Percentiles rank a stretch among this genome's conserved stretches.
Conservation (phyloP, 2,888 invertebrate species). For the Cerceris ruficornis region DNA sequence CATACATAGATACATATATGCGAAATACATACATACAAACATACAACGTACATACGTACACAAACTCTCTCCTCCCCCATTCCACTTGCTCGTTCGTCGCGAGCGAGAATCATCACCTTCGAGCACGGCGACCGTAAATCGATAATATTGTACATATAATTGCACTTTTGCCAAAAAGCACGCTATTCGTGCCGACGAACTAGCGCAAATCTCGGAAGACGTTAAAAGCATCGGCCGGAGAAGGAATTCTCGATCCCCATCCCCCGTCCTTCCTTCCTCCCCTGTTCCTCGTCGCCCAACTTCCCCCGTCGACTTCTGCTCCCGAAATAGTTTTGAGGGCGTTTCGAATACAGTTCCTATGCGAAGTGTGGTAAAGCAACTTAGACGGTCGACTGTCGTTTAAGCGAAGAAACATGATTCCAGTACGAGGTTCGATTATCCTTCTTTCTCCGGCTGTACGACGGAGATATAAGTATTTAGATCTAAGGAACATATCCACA, state of each 20-base stretch:
- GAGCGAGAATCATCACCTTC: constrained; percentile 23
- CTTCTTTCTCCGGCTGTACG: constrained; percentile 70
- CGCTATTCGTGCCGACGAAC: constrained; percentile 50
- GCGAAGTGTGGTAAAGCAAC: constrained; percentile 58
- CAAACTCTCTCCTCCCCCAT: constrained; percentile 22
- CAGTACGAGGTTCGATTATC: constrained; percentile 49
- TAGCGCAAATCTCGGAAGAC: constrained; percentile 48
- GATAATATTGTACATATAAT: constrained; percentile 55
- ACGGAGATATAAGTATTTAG: constrained; percentile 70
- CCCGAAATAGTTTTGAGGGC: constrained; percentile 54
- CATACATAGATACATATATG: no score
- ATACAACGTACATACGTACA: background rate
- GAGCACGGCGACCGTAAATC: constrained; percentile 41
- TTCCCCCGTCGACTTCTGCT: constrained; percentile 22
- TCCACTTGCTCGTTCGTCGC: constrained; percentile 16
- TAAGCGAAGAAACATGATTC: constrained; percentile 55
- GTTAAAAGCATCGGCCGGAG: constrained; percentile 62
- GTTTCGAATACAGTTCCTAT: constrained; percentile 71
- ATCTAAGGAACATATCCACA: constrained; percentile 73
- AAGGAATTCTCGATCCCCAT: constrained; percentile 52
- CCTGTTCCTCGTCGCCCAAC: no score
- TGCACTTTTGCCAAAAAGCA: constrained; percentile 69
- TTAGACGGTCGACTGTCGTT: constrained; percentile 58
- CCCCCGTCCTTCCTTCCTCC: constrained; percentile 2
- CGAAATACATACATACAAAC: no score